phyloP scores from a whole-genome alignment of 1,140 invertebrate genomes.

The Riptortus pedestris region DNA sequence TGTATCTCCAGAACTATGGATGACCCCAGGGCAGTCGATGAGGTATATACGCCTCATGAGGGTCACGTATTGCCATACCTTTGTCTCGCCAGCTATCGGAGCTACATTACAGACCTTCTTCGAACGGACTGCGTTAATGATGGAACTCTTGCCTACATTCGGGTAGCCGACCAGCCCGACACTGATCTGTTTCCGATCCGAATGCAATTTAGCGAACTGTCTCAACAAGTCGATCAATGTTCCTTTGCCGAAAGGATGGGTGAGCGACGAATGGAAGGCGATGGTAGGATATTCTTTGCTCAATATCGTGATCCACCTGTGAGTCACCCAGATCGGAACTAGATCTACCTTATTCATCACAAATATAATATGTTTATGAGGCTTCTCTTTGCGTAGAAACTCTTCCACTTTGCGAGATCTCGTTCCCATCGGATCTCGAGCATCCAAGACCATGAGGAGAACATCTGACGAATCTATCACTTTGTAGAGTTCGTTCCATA shows the following conservation, averaged over 20 bases:
- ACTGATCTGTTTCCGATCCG: constrained; percentile 95
- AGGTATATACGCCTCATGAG: constrained; percentile 94
- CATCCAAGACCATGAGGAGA: constrained; percentile 69
- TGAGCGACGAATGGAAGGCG: constrained; percentile 95
- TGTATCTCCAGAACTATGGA: constrained; percentile 84
- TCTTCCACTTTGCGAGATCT: constrained; percentile 82
- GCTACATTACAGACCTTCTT: constrained; percentile 98
- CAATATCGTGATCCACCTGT: constrained; percentile 86
- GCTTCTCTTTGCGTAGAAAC: constrained; percentile 70
- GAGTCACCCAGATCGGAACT: constrained; percentile 94
- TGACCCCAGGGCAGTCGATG: constrained; percentile 98
- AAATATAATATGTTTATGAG: constrained; percentile 90
- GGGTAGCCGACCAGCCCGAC: constrained; percentile 99
- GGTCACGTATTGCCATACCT: constrained; percentile 99
- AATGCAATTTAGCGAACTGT: constrained; percentile 92
- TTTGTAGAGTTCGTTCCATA: constrained; percentile 99
- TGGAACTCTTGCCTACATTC: constrained; percentile 96
- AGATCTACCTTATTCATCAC: constrained; percentile 92
- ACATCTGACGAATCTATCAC: constrained; percentile 99
- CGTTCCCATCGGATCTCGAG: constrained; percentile 90
- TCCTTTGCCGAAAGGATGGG: constrained; percentile 95
- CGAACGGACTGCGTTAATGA: constrained; percentile 90
- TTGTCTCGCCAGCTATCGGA: constrained; percentile 97
- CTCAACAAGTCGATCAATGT: constrained; percentile 91
- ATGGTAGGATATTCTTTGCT: constrained; percentile 93